Evolutionary conservation across 2,113 vertebrate genomes (phyloP).

Genomic region (Collichthys lucidus): DNA sequence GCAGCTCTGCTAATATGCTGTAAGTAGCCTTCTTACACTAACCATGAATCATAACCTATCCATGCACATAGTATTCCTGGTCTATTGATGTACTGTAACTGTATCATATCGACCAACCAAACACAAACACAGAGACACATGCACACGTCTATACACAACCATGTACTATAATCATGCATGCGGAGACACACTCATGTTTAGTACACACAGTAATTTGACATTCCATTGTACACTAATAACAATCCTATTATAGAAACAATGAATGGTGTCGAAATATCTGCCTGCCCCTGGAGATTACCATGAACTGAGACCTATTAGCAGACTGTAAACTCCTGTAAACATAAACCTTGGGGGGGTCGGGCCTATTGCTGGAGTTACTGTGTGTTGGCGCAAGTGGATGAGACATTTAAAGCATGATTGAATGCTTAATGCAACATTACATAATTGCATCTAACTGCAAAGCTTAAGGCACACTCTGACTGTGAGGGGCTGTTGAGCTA

Average conservation of each 20-base stretch:
- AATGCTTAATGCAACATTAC: slow-evolving; percentile 70
- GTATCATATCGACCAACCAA: neutral
- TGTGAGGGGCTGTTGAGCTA: slow-evolving; percentile 36
- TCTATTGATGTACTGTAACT: neutral
- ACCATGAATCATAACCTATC: neutral
- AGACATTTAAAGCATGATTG: slow-evolving; percentile 77
- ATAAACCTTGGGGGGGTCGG: slow-evolving; percentile 54
- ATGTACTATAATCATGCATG: slow-evolving; percentile 1
- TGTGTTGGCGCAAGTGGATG: slow-evolving; percentile 46
- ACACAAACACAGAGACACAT: neutral
- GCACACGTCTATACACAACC: neutral
- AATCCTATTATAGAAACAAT: slow-evolving; percentile 58
- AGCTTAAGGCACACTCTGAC: slow-evolving; percentile 51
- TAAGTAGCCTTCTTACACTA: slow-evolving; percentile 44
- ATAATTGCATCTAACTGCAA: slow-evolving; percentile 60
- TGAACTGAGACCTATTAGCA: slow-evolving; percentile 66
- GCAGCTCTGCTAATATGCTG: slow-evolving; percentile 52
- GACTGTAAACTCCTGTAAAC: slow-evolving; percentile 64
- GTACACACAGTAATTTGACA: slow-evolving; percentile 35
- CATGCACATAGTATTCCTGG: neutral
- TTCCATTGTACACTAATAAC: slow-evolving; percentile 50
- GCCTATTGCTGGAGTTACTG: slow-evolving; percentile 44
- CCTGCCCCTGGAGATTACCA: slow-evolving; percentile 45
- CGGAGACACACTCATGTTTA: neutral
- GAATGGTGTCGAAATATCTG: slow-evolving; percentile 54